Evolutionary conservation across 2,888 invertebrate genomes (phyloP), one percentile per base, ranked within the genome.

Genomic region (Cacoxenus indagator): DNA sequence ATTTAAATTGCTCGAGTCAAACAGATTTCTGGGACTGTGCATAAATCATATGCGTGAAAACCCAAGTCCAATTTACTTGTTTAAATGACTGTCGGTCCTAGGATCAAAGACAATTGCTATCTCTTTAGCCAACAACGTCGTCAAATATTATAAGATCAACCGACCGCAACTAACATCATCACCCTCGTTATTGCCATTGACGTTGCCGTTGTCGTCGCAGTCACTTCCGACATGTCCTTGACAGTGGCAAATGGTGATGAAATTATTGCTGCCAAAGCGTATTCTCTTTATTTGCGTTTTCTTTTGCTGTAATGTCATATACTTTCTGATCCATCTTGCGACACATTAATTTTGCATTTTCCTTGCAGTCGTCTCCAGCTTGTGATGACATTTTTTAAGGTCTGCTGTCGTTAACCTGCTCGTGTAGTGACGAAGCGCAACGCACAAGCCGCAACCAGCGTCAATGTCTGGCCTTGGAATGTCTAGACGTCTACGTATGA

Each of bases 11-110:
- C 65, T 51, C 54, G 14, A 31, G 14, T 31, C 43, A 37, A 31
- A 31, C 31, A 31, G 0, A 31, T 31, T 31, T 31, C 31, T 31
- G 31, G 5, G 31, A 8, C 31, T 31, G 6, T 31, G 31, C 76
- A 76, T 77, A 78, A 77, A 77, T 77, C 77, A 77, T 67, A 76
- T 61, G 24, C n/a, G 24, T 37, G 37, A n/a, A 14, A 48, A 48
- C 9, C 43, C 31, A 29, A 54, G 43, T 37, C 24, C 26, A 61
- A 43, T 61, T 55, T 9, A 19, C 48, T 6, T 48, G 19, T 19
- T 48, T 48, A 19, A 48, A n/a, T 48, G 48, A 48, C 48, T 17
- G 31, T 48, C 48, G 19, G 17, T 17, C 48, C 9, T 17, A 17
- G 17, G 19, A 8, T 17, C 4, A 8, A 48, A 48, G 24, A 9